Conservation (phyloP, 2,797 vertebrate species). For the Sciurus vulgaris region DNA sequence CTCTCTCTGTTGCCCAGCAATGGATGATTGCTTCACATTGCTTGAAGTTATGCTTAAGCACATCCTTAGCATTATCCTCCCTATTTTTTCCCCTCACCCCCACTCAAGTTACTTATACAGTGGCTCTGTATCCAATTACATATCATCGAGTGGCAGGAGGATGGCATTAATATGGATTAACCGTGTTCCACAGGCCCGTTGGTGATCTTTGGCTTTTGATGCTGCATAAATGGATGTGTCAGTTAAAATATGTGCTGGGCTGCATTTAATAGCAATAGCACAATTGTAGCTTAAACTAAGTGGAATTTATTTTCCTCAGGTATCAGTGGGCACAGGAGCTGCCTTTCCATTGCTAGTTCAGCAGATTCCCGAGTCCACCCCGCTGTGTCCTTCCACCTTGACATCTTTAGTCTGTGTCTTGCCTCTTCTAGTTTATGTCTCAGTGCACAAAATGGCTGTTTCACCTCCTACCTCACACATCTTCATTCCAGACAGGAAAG, state of each 20-base stretch:
- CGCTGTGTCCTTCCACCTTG: not conserved
- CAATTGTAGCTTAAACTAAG: not conserved
- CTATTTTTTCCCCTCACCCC: constrained; percentile 27
- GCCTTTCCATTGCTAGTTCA: too few relatives aligned
- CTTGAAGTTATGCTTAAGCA: constrained; percentile 23
- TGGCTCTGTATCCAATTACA: constrained; percentile 23
- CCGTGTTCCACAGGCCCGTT: not conserved
- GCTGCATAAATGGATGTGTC: not conserved
- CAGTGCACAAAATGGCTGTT: not conserved
- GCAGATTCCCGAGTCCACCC: not conserved
- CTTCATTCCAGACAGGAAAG: not conserved
- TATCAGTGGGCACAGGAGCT: not conserved
- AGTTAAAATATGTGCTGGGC: not conserved
- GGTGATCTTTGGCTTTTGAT: constrained; percentile 42
- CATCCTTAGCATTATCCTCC: not conserved
- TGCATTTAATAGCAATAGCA: not conserved
- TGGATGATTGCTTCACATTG: not conserved
- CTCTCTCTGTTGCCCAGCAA: constrained; percentile 52
- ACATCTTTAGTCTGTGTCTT: not conserved
- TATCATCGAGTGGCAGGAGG: not conserved
- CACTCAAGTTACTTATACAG: constrained; percentile 4
- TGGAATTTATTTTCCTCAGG: not conserved
- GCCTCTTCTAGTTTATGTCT: not conserved
- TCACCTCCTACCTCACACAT: not conserved
- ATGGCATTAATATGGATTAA: constrained; percentile 60